Base-by-base conservation (phyloP, 2,113 vertebrate species). In the Phalacrocorax pelagicus region DNA sequence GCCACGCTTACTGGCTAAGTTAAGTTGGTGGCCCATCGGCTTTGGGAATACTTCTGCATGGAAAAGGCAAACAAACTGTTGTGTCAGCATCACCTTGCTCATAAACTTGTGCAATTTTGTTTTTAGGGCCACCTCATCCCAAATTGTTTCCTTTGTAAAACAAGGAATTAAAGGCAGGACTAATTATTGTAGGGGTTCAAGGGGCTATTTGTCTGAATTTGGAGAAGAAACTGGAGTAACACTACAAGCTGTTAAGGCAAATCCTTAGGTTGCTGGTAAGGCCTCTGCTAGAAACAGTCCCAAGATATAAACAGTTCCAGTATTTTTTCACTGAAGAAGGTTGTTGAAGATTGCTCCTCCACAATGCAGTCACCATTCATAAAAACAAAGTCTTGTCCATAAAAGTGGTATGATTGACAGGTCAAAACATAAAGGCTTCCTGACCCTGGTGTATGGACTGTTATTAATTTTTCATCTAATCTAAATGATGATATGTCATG, bases 381-480 rank as follows among this genome's bases (percentile, higher is more conserved):
- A 47, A 77, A 77, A 80, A 1, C 29, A 81, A 77, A 55, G 5
- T 30, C 20, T 82, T 85, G 51, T 88, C 74, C 9, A 1, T 83
- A 21, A 10, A 75, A 81, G 13, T 57, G 21, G 21, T 57, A 5
- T 78, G 61, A 90, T 14, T 94, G 87, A 86, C 78, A 91, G 54
- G 77, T 80, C 67, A 92, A 81, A 96, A 87, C 34, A 85, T n/a
- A 94, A 95, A 92, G 81, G 52, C 44, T 88, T 94, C 83, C 96
- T 94, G 58, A 87, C 82, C 59, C 67, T 93, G 46, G 59, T 79
- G 14, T 92, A 38, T 93, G 46, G 54, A 88, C 49, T 92, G 59
- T 78, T 93, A 93, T 92, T 94, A 96, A 94, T 96, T 95, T 94
- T 97, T 91, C 94, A 77, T 92, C 51, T 92, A 63, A 97, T 95